Evolutionary conservation across 1,140 invertebrate genomes (phyloP).

Genomic region (Brevipalpus yothersi): DNA sequence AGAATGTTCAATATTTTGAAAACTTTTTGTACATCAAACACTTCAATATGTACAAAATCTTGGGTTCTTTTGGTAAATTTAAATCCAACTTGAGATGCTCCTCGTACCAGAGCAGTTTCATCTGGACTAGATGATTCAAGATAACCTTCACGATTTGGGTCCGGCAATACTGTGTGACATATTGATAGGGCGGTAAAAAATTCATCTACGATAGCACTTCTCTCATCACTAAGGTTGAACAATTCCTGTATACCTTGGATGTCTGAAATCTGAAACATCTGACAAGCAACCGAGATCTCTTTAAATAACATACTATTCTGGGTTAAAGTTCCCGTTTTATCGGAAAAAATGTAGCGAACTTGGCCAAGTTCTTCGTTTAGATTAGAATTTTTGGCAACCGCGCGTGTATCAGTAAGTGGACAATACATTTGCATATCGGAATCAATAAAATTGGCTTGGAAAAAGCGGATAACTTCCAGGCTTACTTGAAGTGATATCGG

Average conservation of each 20-base stretch:
- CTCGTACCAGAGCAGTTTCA: slow-evolving; percentile 75
- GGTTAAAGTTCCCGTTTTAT: slow-evolving; percentile 89
- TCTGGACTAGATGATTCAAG: slow-evolving; percentile 81
- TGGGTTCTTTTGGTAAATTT: slow-evolving; percentile 72
- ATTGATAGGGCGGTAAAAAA: slow-evolving; percentile 74
- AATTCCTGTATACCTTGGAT: neutral
- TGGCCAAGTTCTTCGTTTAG: slow-evolving; percentile 89
- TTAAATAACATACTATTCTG: slow-evolving; percentile 95
- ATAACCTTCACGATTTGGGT: slow-evolving; percentile 36
- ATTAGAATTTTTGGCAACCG: slow-evolving; percentile 91
- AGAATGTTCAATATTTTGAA: slow-evolving; percentile 88
- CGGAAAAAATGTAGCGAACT: slow-evolving; percentile 78
- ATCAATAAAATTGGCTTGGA: slow-evolving; percentile 80
- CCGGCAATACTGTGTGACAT: slow-evolving; percentile 92
- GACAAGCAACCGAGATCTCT: slow-evolving; percentile 53
- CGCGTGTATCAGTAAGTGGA: slow-evolving; percentile 65
- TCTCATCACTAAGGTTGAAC: neutral
- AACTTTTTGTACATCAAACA: slow-evolving; percentile 31
- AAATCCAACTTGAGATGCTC: slow-evolving; percentile 62
- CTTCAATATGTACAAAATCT: slow-evolving; percentile 43
- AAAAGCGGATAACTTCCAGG: slow-evolving; percentile 84
- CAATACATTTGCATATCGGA: slow-evolving; percentile 90
- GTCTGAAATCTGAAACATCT: slow-evolving; percentile 28
- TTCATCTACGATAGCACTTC: neutral
- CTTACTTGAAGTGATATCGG: slow-evolving; percentile 98